Conservation (phyloP, 2,113 vertebrate species). For the Xenus cinereus region DNA sequence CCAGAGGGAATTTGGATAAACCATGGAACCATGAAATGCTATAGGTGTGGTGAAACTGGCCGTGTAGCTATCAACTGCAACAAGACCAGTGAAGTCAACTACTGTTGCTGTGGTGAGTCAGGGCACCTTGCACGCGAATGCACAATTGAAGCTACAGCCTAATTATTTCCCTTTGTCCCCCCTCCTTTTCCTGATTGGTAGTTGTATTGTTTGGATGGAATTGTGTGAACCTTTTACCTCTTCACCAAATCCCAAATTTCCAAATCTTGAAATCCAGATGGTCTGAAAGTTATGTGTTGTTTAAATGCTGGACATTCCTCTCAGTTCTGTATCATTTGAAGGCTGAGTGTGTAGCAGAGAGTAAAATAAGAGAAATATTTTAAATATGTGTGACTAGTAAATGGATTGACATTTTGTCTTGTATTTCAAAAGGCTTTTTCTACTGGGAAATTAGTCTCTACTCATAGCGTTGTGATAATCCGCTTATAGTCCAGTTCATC, state of each 20-base stretch:
- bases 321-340: background rate
- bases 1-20: background rate
- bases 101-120: conserved; percentile 96
- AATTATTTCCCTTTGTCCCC: conserved; percentile 91
- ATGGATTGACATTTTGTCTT: conserved; percentile 47
- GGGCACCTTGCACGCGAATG: conserved; percentile 98
- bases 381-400: background rate
- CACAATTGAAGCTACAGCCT: conserved; percentile 96
- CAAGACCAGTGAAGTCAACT: conserved; percentile 97
- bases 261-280: background rate
- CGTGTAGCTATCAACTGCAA: conserved; percentile 98
- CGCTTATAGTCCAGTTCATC: conserved; percentile 48
- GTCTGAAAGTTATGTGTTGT: background rate
- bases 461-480: conserved; percentile 10
- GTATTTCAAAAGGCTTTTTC: conserved; percentile 50
- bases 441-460: conserved; percentile 36
- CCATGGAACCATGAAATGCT: background rate
- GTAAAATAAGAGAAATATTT: background rate
- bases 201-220: conserved; percentile 89
- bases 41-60: conserved; percentile 96
- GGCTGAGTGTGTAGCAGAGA: background rate
- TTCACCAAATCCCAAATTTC: background rate
- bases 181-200: conserved; percentile 99
- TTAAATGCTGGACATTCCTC: background rate
- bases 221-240: background rate